Evolutionary conservation across 2,113 vertebrate species (phyloP).

Genomic region (Sander lucioperca): DNA sequence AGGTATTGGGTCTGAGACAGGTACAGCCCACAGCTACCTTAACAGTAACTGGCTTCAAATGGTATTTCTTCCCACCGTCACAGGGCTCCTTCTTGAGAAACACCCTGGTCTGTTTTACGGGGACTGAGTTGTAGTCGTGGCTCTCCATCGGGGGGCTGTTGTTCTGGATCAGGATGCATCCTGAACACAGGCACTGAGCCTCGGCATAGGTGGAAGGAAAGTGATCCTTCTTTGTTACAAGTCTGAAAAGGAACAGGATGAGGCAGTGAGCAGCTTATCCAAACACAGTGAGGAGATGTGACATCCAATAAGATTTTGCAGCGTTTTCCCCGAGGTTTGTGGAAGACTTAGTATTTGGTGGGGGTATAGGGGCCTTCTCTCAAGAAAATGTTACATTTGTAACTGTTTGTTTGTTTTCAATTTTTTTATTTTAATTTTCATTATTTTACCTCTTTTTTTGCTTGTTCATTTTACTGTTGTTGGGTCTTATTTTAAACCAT

Average conservation of each 20-base stretch:
- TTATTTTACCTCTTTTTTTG: no score
- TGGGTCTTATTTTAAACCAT: no score
- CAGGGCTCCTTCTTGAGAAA: constrained; percentile 86
- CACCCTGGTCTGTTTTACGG: constrained; percentile 79
- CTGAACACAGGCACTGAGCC: constrained; percentile 88
- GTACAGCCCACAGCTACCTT: constrained; percentile 87
- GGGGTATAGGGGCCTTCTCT: no score
- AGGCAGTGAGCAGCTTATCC: neutral
- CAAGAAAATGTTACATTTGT: no score
- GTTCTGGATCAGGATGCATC: constrained; percentile 84
- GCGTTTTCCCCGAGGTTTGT: no score
- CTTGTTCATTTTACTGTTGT: no score
- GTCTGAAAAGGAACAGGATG: constrained; percentile 66
- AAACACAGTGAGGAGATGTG: neutral
- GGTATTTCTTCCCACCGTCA: neutral
- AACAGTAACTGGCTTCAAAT: constrained; percentile 53
- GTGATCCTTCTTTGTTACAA: constrained; percentile 68
- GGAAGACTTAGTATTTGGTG: no score
- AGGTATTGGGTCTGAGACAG: constrained; percentile 78
- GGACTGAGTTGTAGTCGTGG: constrained; percentile 81
- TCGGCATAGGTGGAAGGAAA: constrained; percentile 83
- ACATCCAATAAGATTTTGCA: neutral
- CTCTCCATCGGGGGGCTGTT: constrained; percentile 64
- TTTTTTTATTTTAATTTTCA: no score
- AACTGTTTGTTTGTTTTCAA: no score